Evolutionary conservation across 2,888 invertebrate genomes (phyloP), one percentile per base, ranked within the genome.

Genomic region (Caenorhabditis sp.): DNA sequence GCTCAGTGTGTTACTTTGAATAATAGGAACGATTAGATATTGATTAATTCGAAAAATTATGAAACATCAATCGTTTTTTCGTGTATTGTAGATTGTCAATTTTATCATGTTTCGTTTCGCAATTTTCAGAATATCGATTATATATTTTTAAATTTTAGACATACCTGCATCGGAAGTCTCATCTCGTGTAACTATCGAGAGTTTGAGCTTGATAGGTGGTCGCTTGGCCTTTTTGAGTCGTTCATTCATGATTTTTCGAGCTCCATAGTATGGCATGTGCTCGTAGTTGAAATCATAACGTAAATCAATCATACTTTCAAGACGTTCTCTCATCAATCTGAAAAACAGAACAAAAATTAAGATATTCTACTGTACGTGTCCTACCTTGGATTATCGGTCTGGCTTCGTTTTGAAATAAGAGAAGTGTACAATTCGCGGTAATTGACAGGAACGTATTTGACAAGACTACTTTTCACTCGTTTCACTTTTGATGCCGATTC

Each of bases 261-360:
- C 38, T 38, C 52, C 7, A 17, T 36, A 43, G n/a, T 43, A 3
- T 5, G 61, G 25, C 8, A 61, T 14, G 3, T 65, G 49, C 1
- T 50, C 5, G 26, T 67, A 60, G n/a, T 64, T 36, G 61, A 53
- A 63, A 49, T 67, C 61, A 7, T 27, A 27, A 26, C 23, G 59
- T 26, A 5, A 21, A 14, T 59, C 59, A 8, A 26, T 10, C 59
- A 59, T 59, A 8, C 1, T 12, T 17, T 43, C 59, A 36, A 53
- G 4, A 2, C 7, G n/a, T 4, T 17, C 23, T 10, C 3, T 53
- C 1, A 53, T 21, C 17, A 14, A 43, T 4, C 31, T 31, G 31
- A 31, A 31, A 31, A 31, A 31, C 10, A 31, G 31, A 31, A 31
- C 4, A 31, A 31, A 31, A 31, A 31, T 7, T 4, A 31, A 31